Base-by-base conservation (phyloP, 2,113 vertebrate genomes). In the Dissostichus mawsoni region DNA sequence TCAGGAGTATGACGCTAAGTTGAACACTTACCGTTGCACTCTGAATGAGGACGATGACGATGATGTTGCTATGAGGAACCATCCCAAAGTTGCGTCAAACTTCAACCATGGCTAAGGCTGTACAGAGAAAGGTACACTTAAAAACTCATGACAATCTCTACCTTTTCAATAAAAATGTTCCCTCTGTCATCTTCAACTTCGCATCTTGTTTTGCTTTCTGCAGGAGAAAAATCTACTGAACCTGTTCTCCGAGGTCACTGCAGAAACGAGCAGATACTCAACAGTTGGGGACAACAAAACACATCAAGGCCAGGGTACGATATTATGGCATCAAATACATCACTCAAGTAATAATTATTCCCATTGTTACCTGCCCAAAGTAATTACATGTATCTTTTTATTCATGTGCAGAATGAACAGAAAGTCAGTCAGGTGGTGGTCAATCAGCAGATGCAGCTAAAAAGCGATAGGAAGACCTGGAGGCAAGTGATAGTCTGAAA, bases 1-100 rank as follows among this genome's bases (percentile, higher is more conserved):
- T 76, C 76, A 99, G 98, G 96, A 97, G 48, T 98, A 99, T 41
- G 96, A 97, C 50, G 62, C 93, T 0, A 95, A 96, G 74, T 94
- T 95, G 65, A 94, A 95, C 25, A 95, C 96, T 74, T 99, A 97
- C 90, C 87, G 92, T 47, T 91, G 91, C 48, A 95, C 94, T 80
- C 81, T 98, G 81, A 92, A 94, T 11, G 59, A 91, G 41, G 74
- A 92, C 33, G 93, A 87, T 0, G 83, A 92, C 47, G 92, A 86
- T 0, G 91, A 92, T 0, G 57, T 78, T 0, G 17, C 0, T 33
- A 80, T 2, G 50, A 86, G 5, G 64, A 69, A 53, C 57, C 78
- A 11, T 78, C 55, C 33, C 90, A 55, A 96, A 94, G 80, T 96
- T 89, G 56, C 87, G 90, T 69, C 90, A 92, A 7, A 88, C 89